Evolutionary conservation across 2,113 vertebrate genomes (phyloP).

Genomic region (Rattus rattus): DNA sequence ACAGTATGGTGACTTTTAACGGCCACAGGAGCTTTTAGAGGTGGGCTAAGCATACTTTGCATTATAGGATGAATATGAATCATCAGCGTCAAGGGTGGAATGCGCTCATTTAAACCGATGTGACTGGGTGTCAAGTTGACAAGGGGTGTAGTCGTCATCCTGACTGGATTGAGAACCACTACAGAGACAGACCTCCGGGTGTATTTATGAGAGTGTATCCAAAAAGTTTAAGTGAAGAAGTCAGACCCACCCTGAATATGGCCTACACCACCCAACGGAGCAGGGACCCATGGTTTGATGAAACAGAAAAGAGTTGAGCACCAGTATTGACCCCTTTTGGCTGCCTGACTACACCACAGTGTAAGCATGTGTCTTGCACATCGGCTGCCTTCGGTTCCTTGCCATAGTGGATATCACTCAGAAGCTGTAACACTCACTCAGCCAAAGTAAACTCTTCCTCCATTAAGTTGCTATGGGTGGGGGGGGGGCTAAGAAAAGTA

Average conservation of each 20-base stretch:
- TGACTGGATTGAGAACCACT: neutral
- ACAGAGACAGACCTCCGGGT: neutral
- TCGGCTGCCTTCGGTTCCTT: neutral
- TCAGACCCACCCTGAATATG: neutral
- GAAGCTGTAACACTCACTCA: neutral
- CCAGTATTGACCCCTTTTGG: neutral
- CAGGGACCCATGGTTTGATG: neutral
- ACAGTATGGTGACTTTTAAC: neutral
- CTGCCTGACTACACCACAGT: neutral
- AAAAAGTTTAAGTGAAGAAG: neutral
- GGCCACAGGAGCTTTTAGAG: neutral
- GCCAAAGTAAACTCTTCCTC: neutral
- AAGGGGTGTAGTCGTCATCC: neutral
- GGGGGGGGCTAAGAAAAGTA: neutral
- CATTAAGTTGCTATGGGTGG: neutral
- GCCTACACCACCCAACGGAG: neutral
- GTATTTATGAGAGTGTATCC: neutral
- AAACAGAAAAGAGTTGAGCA: neutral
- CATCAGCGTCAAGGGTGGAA: too few relatives aligned
- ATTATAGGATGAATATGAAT: neutral
- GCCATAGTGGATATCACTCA: neutral
- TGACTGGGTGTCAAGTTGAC: neutral
- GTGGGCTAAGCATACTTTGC: neutral
- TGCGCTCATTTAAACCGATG: neutral
- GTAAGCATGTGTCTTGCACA: too few relatives aligned